Percentiles rank a stretch among this genome's conserved stretches.
phyloP scores from a whole-genome alignment of 2,113 vertebrate species.

The Furnarius figulus region DNA sequence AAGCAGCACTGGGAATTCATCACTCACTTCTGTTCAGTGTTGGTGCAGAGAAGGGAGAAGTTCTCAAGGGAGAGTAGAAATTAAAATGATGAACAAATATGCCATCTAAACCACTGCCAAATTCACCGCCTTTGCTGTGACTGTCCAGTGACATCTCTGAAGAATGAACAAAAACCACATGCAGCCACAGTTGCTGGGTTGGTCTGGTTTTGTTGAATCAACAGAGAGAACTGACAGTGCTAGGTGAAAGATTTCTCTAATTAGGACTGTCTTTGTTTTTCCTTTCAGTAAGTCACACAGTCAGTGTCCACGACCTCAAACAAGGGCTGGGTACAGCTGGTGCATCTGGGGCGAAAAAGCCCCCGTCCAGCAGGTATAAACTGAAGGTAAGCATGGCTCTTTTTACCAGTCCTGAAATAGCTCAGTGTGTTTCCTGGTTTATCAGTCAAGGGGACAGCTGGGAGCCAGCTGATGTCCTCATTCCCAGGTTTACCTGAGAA shows the following conservation, averaged over 20 bases:
- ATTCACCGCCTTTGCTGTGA: not conserved
- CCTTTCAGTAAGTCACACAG: conserved; percentile 79
- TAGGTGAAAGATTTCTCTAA: not conserved
- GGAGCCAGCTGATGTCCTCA: not conserved
- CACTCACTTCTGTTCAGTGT: not conserved
- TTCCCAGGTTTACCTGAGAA: not conserved
- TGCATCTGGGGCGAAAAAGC: conserved; percentile 47
- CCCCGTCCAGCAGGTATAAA: conserved; percentile 75
- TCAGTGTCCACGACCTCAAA: conserved; percentile 83
- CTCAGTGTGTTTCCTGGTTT: not conserved
- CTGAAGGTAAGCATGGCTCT: conserved; percentile 81
- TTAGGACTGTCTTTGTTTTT: not conserved
- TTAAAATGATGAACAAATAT: not conserved
- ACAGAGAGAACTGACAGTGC: not conserved
- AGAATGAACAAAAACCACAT: not conserved
- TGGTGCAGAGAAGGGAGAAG: not conserved
- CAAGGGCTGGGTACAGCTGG: conserved; percentile 75
- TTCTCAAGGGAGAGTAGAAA: not conserved
- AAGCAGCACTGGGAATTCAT: not conserved
- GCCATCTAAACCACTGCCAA: not conserved
- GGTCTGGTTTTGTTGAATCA: not conserved
- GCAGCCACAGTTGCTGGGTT: not conserved
- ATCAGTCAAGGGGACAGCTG: not conserved
- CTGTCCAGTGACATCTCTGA: not conserved
- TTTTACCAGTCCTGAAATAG: not conserved